Conservation (phyloP, 2,797 vertebrate species). For the Chiroxiphia lanceolata region DNA sequence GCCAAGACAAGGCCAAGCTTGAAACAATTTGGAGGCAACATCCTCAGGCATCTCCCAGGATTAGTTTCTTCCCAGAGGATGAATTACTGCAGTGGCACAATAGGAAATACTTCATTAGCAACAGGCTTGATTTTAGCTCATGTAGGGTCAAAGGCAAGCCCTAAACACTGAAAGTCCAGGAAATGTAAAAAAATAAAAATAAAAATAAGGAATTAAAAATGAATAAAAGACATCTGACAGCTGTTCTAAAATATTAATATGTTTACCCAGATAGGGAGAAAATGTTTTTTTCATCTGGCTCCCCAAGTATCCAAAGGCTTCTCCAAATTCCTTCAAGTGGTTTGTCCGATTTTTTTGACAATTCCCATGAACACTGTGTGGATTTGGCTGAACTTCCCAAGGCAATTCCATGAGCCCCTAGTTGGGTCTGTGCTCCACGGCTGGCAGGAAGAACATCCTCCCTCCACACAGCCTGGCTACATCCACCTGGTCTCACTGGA, state of each 20-base stretch:
- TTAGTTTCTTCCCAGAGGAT: background rate
- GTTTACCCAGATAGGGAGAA: background rate
- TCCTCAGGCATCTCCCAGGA: accelerated
- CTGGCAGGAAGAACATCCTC: background rate
- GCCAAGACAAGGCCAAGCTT: background rate
- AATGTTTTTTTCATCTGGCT: background rate
- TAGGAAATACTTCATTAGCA: background rate
- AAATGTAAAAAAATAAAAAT: background rate
- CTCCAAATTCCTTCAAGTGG: background rate
- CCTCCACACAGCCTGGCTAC: background rate
- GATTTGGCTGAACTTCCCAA: background rate
- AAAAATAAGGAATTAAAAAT: background rate
- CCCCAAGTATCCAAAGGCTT: background rate
- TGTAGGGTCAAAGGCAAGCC: background rate
- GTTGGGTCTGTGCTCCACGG: background rate
- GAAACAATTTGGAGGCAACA: background rate
- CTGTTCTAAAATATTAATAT: background rate
- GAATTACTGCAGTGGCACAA: background rate
- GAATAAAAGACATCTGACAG: background rate
- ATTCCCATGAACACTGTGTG: accelerated
- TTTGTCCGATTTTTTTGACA: background rate
- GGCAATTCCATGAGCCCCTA: background rate
- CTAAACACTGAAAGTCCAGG: background rate
- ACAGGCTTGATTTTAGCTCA: background rate
- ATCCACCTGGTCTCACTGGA: background rate